Evolutionary conservation across 2,113 vertebrate species (phyloP), one percentile per base, ranked within the genome.

Genomic region (Platichthys flesus): DNA sequence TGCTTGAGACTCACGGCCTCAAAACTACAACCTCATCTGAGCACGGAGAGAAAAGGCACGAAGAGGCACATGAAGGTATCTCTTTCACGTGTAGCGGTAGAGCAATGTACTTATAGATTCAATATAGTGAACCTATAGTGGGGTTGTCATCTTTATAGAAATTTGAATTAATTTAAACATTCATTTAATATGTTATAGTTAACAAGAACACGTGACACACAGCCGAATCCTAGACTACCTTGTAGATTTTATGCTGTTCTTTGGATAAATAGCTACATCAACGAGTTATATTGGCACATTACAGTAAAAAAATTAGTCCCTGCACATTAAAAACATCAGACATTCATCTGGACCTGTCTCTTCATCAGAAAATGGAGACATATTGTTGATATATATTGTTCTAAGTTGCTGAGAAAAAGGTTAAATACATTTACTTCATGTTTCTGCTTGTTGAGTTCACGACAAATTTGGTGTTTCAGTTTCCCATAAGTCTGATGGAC

Each of bases 1-100:
- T 31, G 31, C 77, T 60, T 35, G 71, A 75, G 42, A 71, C 65
- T 52, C 67, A 67, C 13, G 65, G 71, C 13, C 57, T 31, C 51
- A 24, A 45, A 42, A 21, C 65, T 12, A 51, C 40, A 35, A 15
- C 14, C 2, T 56, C 61, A 49, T 24, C 65, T 18, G 63, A 20
- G 35, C 67, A 76, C 1, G 20, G 5, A 7, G 7, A 69, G n/a
- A 6, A 37, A 15, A 47, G n/a, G 3, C 13, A 68, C 3, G 7
- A 71, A 23, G 31, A 47, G 26, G 59, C 68, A 40, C 18, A 67
- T 26, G 3, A n/a, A 35, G 28, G 49, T 55, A 55, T 52, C 47
- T 20, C 24, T 23, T 23, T 18, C 4, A 24, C 1, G 15, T 28
- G 64, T 52, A 52, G 24, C 31, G 8, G 23, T 47, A 20, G 2